Evolutionary conservation across 2,113 vertebrate species (phyloP).

Genomic region (Collichthys lucidus): DNA sequence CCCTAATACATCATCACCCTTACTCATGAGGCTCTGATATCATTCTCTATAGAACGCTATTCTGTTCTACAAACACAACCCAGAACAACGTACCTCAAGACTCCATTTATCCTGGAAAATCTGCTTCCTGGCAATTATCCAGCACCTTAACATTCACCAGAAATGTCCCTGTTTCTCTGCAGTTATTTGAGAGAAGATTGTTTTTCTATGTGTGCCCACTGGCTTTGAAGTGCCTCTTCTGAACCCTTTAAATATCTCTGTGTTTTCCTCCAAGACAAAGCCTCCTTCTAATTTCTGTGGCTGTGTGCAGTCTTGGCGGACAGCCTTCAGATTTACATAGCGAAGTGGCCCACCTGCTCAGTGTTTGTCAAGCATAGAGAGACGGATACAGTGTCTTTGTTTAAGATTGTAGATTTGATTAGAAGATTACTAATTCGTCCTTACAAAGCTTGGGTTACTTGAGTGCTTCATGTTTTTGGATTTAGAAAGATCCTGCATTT

Average conservation of each 20-base stretch:
- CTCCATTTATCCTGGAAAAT: conserved; percentile 7
- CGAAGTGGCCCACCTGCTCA: conserved; percentile 74
- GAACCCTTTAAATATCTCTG: conserved; percentile 29
- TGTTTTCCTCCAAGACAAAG: conserved; percentile 53
- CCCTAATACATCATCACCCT: conserved; percentile 62
- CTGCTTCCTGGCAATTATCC: conserved; percentile 46
- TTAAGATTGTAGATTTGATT: conserved; percentile 71
- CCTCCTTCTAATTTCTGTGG: conserved; percentile 40
- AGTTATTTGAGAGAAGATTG: conserved; percentile 50
- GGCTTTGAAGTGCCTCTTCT: conserved; percentile 43
- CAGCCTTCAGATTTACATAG: conserved; percentile 52
- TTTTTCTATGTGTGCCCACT: conserved; percentile 25
- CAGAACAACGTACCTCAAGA: conserved; percentile 20
- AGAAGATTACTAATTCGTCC: conserved; percentile 69
- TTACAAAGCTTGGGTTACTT: conserved; percentile 63
- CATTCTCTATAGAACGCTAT: conserved; percentile 24
- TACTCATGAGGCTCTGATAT: conserved; percentile 52
- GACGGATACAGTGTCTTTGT: conserved; percentile 64
- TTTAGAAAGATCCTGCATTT: conserved; percentile 56
- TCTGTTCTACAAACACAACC: conserved; percentile 44
- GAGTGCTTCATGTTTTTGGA: conserved; percentile 53
- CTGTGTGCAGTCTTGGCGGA: conserved; percentile 48
- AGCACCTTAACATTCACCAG: conserved; percentile 37
- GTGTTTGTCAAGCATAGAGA: conserved; percentile 62
- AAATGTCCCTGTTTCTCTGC: conserved; percentile 45